A percentile compares a stretch with the other conserved stretches of the same genome.
Evolutionary conservation across 92 coral and sea anemone genomes (phyloP).

Genomic region (Plumapathes pennacea): DNA sequence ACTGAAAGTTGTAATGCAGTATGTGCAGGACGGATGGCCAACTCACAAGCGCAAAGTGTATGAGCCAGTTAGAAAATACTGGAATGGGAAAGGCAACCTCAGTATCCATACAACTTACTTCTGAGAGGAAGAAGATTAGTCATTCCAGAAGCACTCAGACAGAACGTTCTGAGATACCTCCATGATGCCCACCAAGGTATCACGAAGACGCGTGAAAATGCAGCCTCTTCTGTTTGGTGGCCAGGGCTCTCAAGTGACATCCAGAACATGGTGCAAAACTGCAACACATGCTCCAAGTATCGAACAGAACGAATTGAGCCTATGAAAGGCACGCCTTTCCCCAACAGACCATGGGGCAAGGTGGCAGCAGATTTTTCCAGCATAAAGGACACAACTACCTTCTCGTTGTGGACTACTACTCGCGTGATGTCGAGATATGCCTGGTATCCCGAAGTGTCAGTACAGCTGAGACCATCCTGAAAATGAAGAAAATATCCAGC

Average conservation of each 20-base stretch:
- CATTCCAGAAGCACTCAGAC: conserved; percentile 28
- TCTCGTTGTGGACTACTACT: conserved; percentile 26
- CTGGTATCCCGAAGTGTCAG: conserved; percentile 18
- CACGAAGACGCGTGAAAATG: conserved; percentile 15
- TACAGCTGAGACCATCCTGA: conserved; percentile 19
- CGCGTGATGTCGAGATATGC: conserved; percentile 44
- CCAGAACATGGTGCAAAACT: conserved; percentile 12
- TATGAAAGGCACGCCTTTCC: conserved; percentile 28
- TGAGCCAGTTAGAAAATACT: conserved; percentile 30
- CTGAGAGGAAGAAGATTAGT: conserved; percentile 54
- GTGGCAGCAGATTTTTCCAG: conserved; percentile 35
- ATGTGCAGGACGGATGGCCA: conserved; percentile 49
- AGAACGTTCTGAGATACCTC: conserved; percentile 17
- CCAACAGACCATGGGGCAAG: conserved; percentile 18
- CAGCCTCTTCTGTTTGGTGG: conserved; percentile 28
- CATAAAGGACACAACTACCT: conserved; percentile 19
- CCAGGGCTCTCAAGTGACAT: conserved; percentile 25
- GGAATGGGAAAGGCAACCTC: conserved; percentile 34
- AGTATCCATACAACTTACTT: conserved; percentile 35
- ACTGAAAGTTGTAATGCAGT: conserved; percentile 11
- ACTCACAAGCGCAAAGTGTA: conserved; percentile 18
- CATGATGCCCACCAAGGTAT: conserved; percentile 42
- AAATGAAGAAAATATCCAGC: conserved; percentile 33
- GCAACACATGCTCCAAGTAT: conserved; percentile 12
- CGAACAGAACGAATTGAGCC: conserved; percentile 12